These are phyloP conservation scores for Mus pahari DNA, from an alignment of 2,113 vertebrate genomes.

Conservation along the genomic window DNA sequence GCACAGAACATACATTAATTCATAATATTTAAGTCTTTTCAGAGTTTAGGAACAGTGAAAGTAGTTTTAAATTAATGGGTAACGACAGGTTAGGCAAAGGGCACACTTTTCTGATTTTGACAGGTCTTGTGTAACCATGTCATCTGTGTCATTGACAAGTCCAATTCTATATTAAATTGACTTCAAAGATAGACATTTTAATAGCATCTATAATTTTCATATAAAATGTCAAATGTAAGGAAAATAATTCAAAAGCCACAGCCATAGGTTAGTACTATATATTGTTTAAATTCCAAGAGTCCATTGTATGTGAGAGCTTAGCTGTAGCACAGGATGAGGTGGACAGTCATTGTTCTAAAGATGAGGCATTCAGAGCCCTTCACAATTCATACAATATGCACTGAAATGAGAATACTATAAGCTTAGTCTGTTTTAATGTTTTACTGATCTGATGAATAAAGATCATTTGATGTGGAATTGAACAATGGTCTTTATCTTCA, in stretches of 20 bases:
- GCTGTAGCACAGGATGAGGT: not conserved
- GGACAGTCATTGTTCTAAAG: not conserved
- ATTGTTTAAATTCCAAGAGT: not conserved
- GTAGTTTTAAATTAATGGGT: constrained; percentile 11
- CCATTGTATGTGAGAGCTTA: not conserved
- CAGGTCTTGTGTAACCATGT: not conserved
- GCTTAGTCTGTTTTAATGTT: not conserved
- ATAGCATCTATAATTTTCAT: not conserved
- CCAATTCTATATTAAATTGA: not conserved
- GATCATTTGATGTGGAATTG: not conserved
- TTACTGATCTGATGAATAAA: not conserved
- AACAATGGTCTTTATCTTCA: not conserved
- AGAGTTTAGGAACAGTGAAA: constrained; percentile 2
- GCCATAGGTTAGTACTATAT: not conserved
- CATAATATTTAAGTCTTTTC: not conserved
- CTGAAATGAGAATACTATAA: not conserved
- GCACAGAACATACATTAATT: not conserved
- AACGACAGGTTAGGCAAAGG: not conserved
- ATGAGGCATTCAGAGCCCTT: not conserved
- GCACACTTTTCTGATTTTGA: not conserved
- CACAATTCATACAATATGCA: not conserved
- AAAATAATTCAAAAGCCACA: constrained; percentile 12
- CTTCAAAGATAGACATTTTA: not conserved
- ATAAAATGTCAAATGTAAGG: not conserved
- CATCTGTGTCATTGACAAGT: not conserved